Evolutionary conservation across 2,113 vertebrate genomes (phyloP).

Genomic region (Phylloscopus trochilus): DNA sequence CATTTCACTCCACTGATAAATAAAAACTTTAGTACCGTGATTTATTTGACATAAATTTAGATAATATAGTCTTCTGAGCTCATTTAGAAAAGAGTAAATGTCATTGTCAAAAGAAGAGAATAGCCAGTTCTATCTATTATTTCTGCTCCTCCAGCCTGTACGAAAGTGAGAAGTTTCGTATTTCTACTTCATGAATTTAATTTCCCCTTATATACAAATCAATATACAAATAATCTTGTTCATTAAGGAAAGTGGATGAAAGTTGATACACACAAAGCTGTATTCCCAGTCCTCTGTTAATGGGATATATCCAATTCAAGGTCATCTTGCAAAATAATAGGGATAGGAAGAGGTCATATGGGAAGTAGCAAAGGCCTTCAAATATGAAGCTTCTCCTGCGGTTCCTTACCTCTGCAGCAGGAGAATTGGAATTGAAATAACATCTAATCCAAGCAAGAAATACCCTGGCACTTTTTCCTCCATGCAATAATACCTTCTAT

Average conservation of each 20-base stretch:
- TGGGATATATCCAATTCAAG: neutral
- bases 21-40: neutral
- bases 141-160: neutral
- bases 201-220: neutral
- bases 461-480: neutral
- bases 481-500: neutral
- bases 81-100: neutral
- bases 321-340: neutral
- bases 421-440: neutral
- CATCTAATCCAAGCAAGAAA: neutral
- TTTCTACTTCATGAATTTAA: neutral
- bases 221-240: neutral
- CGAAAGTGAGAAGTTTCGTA: neutral
- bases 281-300: neutral
- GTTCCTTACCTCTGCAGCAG: neutral
- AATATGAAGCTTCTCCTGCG: neutral
- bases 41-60: neutral
- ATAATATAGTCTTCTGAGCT: neutral
- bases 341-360: fast-evolving
- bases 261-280: neutral
- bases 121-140: neutral
- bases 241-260: neutral
- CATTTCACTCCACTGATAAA: neutral
- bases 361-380: neutral
- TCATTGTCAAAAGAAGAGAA: neutral